Evolutionary conservation across 2,888 invertebrate genomes (phyloP), one percentile per base, ranked within the genome.

Genomic region (Eupithecia tripunctaria): DNA sequence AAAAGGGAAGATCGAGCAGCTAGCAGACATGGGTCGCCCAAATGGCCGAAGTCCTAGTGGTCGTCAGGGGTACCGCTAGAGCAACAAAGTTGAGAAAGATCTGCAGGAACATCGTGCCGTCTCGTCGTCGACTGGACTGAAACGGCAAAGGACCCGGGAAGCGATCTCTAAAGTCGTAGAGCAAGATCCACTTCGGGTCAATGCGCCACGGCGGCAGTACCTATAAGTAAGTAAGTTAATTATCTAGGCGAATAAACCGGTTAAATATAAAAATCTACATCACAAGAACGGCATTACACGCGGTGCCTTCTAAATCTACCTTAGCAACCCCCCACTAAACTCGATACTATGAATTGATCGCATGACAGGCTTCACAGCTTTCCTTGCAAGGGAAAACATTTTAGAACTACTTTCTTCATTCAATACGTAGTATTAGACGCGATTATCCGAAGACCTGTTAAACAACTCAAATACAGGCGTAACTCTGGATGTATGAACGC

Each of bases 321-420:
- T 29, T 60, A 60, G 60, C 60, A 60, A 60, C 18, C 27, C 27
- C 29, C 27, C 18, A 15, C 29, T 15, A 3, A 60, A 29, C 27
- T 10, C 12, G 32, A 29, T 21, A 51, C 21, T 41, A 21, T 8
- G 5, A 15, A 14, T 63, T 7, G 12, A 64, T 36, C 38, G 38
- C 64, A 64, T 64, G 67, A 59, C 70, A 70, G 51, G 66, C 62
- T 59, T 15, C 47, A 21, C 68, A 27, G 47, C 74, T 75, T 75
- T 75, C 70, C 67, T 67, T 47, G 59, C 62, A 75, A 71, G 68
- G 71, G 71, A 74, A 74, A 69, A 69, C 63, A 60, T 67, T 68
- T 67, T 59, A 64, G 68, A 72, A 69, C 71, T n/a, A 70, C 74
- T 75, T 75, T 75, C 74, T 68, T 67, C 60, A 74, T 67, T 36